These are phyloP conservation scores for Diarsia brunnea DNA, from an alignment of 2,888 invertebrate genomes.

Conservation along the genomic window DNA sequence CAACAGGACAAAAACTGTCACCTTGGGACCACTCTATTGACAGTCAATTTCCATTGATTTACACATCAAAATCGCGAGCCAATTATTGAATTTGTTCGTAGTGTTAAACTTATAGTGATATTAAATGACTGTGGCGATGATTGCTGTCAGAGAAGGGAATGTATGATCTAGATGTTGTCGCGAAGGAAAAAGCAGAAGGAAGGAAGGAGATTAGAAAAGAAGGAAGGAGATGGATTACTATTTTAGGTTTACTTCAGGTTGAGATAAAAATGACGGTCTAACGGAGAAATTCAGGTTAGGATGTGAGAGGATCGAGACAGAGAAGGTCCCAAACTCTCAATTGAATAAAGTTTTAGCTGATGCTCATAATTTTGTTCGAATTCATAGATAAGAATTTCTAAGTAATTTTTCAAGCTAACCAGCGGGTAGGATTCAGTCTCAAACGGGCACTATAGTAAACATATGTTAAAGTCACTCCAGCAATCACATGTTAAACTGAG, in stretches of 20 bases:
- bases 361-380: too few species aligned
- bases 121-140: background rate
- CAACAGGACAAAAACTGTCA: conserved; percentile 33
- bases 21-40: conserved; percentile 35
- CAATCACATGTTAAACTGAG: conserved; percentile 17
- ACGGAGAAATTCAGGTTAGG: background rate
- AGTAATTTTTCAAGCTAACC: background rate
- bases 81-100: background rate
- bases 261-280: too few species aligned
- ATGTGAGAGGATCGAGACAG: background rate
- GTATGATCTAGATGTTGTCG: background rate
- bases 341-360: background rate
- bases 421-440: background rate
- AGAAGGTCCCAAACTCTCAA: background rate
- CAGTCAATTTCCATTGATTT: conserved; percentile 8
- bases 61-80: background rate
- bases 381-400: background rate
- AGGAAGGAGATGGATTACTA: too few species aligned
- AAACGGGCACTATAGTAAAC: background rate
- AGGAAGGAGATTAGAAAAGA: too few species aligned
- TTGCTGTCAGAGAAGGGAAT: background rate
- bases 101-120: background rate
- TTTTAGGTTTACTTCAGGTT: too few species aligned
- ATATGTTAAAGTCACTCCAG: conserved; percentile 2
- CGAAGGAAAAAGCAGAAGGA: too few species aligned